Evolutionary conservation across 2,113 vertebrate species (phyloP).

Genomic region (Myodes glareolus): DNA sequence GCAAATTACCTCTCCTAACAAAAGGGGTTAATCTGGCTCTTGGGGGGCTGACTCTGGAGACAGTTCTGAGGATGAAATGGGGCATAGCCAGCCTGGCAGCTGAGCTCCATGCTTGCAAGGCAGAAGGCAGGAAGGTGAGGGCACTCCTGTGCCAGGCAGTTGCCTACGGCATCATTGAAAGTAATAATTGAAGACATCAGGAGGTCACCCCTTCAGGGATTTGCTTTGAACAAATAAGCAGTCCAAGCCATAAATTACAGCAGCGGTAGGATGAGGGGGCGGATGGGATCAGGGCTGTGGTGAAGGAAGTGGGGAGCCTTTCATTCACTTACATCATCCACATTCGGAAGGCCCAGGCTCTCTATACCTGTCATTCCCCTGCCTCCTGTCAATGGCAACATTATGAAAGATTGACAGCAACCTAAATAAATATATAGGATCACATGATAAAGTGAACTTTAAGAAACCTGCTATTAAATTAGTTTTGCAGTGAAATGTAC

Average conservation of each 20-base stretch:
- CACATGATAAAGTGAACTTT: neutral
- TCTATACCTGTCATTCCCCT: neutral
- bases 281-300: neutral
- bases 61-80: constrained; percentile 41
- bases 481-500: constrained; percentile 7
- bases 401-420: neutral
- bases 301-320: neutral
- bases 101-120: constrained; percentile 40
- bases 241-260: constrained; percentile 36
- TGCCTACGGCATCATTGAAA: constrained; percentile 76
- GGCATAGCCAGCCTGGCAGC: constrained; percentile 66
- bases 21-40: constrained; percentile 79
- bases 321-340: constrained; percentile 1
- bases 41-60: constrained; percentile 55
- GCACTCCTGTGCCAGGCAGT: constrained; percentile 62
- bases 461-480: neutral
- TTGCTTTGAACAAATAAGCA: constrained; percentile 65
- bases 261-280: neutral
- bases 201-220: constrained; percentile 71
- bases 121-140: constrained; percentile 64
- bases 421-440: neutral
- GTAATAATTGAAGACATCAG: constrained; percentile 78
- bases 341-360: neutral
- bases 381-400: neutral
- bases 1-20: constrained; percentile 78